A percentile compares a stretch with the other conserved stretches of the same genome.
Evolutionary conservation across 2,113 vertebrate species (phyloP).

Genomic region (Nannobrachium achirus): DNA sequence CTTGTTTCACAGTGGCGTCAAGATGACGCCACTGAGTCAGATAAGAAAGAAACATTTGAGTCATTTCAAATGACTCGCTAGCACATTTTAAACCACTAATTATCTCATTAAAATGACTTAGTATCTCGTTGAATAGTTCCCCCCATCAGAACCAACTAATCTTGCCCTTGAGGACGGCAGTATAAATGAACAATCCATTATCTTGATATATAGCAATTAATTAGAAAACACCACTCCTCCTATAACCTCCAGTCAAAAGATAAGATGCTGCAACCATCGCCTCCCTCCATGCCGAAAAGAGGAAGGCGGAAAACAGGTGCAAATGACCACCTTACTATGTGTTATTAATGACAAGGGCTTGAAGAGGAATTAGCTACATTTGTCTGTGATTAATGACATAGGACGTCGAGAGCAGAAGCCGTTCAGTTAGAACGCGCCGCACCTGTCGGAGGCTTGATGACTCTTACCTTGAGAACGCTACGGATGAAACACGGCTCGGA

Average conservation of each 20-base stretch:
- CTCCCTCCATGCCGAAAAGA: conserved; percentile 19
- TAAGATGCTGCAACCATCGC: conserved; percentile 25
- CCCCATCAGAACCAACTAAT: conserved; percentile 14
- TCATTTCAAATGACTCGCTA: conserved; percentile 1
- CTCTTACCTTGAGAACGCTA: conserved; percentile 42
- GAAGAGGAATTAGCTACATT: conserved; percentile 46
- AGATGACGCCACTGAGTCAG: not conserved
- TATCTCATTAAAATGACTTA: conserved; percentile 17
- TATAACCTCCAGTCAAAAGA: conserved; percentile 38
- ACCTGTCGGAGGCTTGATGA: conserved; percentile 45
- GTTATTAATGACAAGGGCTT: conserved; percentile 68
- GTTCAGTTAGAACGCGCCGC: conserved; percentile 50
- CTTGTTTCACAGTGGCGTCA: not conserved
- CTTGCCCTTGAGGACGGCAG: conserved; percentile 6
- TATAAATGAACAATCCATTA: conserved; percentile 50
- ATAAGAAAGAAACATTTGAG: not conserved
- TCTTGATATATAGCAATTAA: conserved; percentile 51
- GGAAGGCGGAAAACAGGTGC: conserved; percentile 37
- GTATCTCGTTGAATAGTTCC: not conserved
- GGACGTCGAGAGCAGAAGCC: conserved; percentile 44
- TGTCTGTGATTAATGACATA: conserved; percentile 68
- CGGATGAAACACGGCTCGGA: conserved; percentile 42
- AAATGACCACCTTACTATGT: conserved; percentile 36
- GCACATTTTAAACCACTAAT: conserved; percentile 4
- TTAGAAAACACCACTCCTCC: conserved; percentile 47